A percentile compares a stretch with the other conserved stretches of the same genome.
phyloP scores from a whole-genome alignment of 2,888 invertebrate genomes.

The Epinotia nisella region DNA sequence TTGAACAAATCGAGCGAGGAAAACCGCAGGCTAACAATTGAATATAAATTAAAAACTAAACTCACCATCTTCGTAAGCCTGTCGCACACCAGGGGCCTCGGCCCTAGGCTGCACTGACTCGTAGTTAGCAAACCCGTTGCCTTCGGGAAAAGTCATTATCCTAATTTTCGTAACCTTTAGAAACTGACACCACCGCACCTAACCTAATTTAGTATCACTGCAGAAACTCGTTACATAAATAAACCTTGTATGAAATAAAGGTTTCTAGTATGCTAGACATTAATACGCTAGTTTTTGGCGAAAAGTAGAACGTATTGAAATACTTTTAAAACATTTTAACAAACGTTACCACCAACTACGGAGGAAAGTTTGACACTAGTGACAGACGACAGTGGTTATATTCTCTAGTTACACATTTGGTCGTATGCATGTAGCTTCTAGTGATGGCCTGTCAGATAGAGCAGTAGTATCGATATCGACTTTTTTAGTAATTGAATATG shows the following conservation, averaged over 20 bases:
- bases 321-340: slow-evolving; percentile 3
- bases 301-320: slow-evolving; percentile 6
- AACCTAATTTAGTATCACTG: slow-evolving; percentile 57
- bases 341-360: no score
- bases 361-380: slow-evolving; percentile 8
- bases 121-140: slow-evolving; percentile 58
- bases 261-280: neutral
- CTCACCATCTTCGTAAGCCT: slow-evolving; percentile 73
- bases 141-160: slow-evolving; percentile 72
- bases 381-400: no score
- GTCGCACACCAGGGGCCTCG: slow-evolving; percentile 58
- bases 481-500: no score
- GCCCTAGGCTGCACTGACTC: slow-evolving; percentile 55
- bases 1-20: neutral
- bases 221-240: slow-evolving; percentile 35
- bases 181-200: slow-evolving; percentile 54
- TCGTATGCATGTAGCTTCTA: no score
- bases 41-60: slow-evolving; percentile 18
- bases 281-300: neutral
- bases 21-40: slow-evolving; percentile 2
- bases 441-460: no score
- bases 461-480: no score
- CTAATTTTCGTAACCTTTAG: slow-evolving; percentile 40
- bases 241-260: neutral
- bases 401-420: no score